phyloP scores from a whole-genome alignment of 2,797 vertebrate species.

The Artibeus lituratus region DNA sequence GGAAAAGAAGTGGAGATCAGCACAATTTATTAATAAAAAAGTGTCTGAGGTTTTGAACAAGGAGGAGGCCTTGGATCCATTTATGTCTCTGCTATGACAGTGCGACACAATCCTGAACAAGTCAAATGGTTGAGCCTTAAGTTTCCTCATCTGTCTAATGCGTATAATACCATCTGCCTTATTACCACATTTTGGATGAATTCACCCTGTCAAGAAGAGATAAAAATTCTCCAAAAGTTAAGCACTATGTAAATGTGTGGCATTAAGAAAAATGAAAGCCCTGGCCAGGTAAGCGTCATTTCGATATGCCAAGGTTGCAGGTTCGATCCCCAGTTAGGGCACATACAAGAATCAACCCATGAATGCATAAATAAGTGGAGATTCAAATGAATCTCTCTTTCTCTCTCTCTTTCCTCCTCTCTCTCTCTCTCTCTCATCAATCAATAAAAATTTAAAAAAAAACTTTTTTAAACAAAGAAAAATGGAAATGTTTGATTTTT shows the following conservation, averaged over 20 bases:
- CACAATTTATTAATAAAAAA: neutral
- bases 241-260: neutral
- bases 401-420: too few species aligned
- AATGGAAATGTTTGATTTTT: neutral
- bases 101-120: neutral
- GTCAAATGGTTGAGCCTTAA: neutral
- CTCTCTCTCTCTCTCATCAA: neutral
- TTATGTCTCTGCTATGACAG: neutral
- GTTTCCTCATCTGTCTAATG: neutral
- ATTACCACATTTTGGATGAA: neutral
- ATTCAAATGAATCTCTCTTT: neutral
- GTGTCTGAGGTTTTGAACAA: neutral
- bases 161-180: neutral
- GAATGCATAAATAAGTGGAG: neutral
- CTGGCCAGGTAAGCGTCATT: neutral
- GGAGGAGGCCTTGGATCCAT: neutral
- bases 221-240: neutral
- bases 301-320: neutral
- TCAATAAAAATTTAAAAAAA: neutral
- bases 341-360: neutral
- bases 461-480: neutral
- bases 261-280: neutral
- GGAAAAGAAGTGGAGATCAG: neutral
- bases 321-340: neutral
- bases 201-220: neutral